Conservation (phyloP, 2,113 vertebrate species). For the Theristicus caerulescens region DNA sequence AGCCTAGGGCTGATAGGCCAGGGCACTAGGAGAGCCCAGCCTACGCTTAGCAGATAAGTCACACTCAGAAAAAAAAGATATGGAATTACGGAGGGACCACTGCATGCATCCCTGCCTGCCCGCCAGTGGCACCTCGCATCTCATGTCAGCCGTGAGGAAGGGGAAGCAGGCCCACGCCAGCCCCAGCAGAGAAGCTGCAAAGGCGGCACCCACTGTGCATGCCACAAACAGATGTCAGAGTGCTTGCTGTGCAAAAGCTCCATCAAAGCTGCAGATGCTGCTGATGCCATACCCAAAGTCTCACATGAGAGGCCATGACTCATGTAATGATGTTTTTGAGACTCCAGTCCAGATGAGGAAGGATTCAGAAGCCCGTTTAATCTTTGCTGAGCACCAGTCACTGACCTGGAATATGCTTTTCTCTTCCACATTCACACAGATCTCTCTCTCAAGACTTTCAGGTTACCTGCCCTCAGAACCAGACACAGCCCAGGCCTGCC, state of each 20-base stretch:
- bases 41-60: not conserved
- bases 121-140: not conserved
- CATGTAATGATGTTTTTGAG: not conserved
- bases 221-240: conserved; percentile 44
- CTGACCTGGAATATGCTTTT: not conserved
- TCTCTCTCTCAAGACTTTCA: not conserved
- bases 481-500: not conserved
- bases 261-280: conserved; percentile 46
- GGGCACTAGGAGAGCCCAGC: not conserved
- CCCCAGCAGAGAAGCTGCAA: not conserved
- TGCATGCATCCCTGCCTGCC: not conserved
- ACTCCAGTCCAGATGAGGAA: not conserved
- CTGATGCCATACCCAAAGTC: not conserved
- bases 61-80: not conserved
- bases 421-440: not conserved
- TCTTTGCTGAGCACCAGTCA: not conserved
- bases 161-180: not conserved
- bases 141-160: not conserved
- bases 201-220: not conserved
- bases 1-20: not conserved
- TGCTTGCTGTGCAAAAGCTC: not conserved
- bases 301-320: conserved; percentile 31
- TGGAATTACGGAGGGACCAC: not conserved
- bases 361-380: not conserved
- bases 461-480: not conserved